phyloP scores from a whole-genome alignment of 2,888 invertebrate species.

The Ariolimax columbianus region DNA sequence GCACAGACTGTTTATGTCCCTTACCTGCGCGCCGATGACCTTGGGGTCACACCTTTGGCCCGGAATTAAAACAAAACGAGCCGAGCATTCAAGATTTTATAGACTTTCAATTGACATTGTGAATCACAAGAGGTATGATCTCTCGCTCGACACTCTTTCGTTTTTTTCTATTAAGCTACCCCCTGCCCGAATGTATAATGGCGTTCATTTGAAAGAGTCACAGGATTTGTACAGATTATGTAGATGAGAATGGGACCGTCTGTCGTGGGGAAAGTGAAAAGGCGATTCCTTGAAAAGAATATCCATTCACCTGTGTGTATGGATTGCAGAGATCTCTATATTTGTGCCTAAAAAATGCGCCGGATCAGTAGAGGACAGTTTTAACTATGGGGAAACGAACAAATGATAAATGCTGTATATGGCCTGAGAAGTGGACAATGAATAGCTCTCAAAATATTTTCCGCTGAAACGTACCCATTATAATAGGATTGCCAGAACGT shows the following conservation, averaged over 20 bases:
- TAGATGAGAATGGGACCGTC: not conserved
- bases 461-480: too few relatives aligned
- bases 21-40: slow-evolving; percentile 20
- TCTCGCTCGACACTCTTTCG: slow-evolving; percentile 33
- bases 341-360: not conserved
- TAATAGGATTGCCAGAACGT: too few relatives aligned
- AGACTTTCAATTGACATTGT: slow-evolving; percentile 27
- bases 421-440: not conserved
- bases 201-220: not conserved
- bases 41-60: slow-evolving; percentile 33
- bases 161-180: slow-evolving; percentile 28
- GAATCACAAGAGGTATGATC: slow-evolving; percentile 22
- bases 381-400: not conserved
- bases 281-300: not conserved
- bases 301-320: not conserved
- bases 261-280: not conserved
- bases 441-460: not conserved
- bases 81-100: slow-evolving; percentile 32
- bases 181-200: not conserved
- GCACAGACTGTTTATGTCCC: slow-evolving; percentile 24
- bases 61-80: slow-evolving; percentile 33
- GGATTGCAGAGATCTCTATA: not conserved
- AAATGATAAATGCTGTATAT: not conserved
- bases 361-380: not conserved
- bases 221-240: slow-evolving; percentile 7